Percentiles rank a stretch among this genome's conserved stretches.
phyloP scores from a whole-genome alignment of 64 coral and sea anemone species.

The Exaiptasia diaphana region DNA sequence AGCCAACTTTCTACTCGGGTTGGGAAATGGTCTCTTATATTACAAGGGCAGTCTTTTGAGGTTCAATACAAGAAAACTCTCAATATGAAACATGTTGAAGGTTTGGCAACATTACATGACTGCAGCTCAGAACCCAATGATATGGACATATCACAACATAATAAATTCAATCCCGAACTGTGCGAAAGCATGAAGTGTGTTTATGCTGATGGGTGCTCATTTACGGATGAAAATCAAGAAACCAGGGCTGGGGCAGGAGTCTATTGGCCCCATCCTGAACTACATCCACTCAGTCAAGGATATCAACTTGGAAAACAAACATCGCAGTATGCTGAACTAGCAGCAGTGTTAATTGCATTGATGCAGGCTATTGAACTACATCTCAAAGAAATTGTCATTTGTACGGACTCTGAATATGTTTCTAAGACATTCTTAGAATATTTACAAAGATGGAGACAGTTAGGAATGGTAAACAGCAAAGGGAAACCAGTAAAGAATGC shows the following conservation, averaged over 20 bases:
- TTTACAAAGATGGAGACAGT: not conserved
- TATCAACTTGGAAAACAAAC: not conserved
- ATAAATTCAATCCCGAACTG: not conserved
- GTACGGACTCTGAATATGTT: not conserved
- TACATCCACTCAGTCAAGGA: not conserved
- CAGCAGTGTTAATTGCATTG: not conserved
- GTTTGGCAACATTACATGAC: not conserved
- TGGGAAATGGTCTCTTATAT: not conserved
- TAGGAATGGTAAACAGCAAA: not conserved
- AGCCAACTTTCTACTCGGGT: not conserved
- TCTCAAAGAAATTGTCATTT: not conserved
- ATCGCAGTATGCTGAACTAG: not conserved
- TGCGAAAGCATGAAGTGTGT: not conserved
- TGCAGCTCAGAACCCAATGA: not conserved
- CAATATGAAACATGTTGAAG: slow-evolving; percentile 4
- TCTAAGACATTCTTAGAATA: not conserved
- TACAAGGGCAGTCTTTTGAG: not conserved
- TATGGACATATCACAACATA: not conserved
- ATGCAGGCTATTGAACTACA: not conserved
- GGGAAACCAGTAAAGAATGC: slow-evolving; percentile 4
- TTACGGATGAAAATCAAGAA: not conserved
- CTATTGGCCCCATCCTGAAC: not conserved
- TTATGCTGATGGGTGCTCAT: not conserved
- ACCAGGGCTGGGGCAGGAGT: not conserved
- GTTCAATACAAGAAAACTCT: not conserved